Conservation (phyloP, 2,888 invertebrate species). For the Stramonita haemastoma region DNA sequence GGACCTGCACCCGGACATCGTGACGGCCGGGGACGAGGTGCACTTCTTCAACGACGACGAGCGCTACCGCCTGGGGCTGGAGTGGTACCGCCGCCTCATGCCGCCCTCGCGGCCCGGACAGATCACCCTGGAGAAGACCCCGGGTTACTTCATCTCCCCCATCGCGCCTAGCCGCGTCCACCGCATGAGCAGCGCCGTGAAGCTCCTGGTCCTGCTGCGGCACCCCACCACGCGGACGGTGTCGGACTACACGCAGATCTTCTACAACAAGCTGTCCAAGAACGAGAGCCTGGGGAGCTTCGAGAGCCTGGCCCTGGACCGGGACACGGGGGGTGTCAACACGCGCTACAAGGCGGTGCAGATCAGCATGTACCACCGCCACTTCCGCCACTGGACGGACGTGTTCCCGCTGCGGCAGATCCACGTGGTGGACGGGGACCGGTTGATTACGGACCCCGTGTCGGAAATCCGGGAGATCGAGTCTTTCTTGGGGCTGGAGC, state of each 20-base stretch:
- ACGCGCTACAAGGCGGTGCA: conserved; percentile 78
- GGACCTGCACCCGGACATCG: conserved; percentile 83
- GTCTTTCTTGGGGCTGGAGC: conserved; percentile 71
- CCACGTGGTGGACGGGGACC: conserved; percentile 88
- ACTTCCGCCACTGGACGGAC: conserved; percentile 93
- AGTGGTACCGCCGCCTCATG: conserved; percentile 94
- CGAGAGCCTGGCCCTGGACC: conserved; percentile 77
- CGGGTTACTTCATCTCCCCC: conserved; percentile 97
- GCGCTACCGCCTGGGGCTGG: conserved; percentile 92
- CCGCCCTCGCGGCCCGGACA: conserved; percentile 94
- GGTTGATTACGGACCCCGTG: conserved; percentile 72
- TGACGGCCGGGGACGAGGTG: conserved; percentile 95
- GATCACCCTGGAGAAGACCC: conserved; percentile 97
- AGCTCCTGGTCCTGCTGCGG: conserved; percentile 93
- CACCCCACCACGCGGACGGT: conserved; percentile 97
- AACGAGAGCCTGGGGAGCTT: conserved; percentile 73
- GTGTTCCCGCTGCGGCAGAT: conserved; percentile 94
- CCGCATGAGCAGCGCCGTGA: conserved; percentile 93
- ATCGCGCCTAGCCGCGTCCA: conserved; percentile 95
- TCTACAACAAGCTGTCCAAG: conserved; percentile 80
- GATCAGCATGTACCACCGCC: conserved; percentile 80
- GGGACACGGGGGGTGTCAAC: conserved; percentile 76
- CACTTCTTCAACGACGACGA: conserved; percentile 94
- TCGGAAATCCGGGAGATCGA: conserved; percentile 72
- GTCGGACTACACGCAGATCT: conserved; percentile 96